Conservation (phyloP, 2,113 vertebrate genomes). For the Amphiprion percula region DNA sequence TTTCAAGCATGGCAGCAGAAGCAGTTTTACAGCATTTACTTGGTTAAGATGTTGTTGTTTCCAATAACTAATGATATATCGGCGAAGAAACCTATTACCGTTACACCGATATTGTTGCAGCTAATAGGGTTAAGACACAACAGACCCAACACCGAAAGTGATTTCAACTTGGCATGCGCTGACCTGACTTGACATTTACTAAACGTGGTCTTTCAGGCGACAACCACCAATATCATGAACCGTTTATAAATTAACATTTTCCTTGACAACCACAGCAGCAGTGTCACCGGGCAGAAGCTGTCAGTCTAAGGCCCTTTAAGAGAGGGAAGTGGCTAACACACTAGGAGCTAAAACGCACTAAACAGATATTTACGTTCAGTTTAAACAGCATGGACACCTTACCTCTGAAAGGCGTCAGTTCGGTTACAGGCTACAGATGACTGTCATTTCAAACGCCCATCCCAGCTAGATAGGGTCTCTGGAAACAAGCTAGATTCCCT, state of each 20-base stretch:
- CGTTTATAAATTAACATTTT: not conserved
- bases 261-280: conserved; percentile 38
- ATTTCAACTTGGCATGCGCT: conserved; percentile 6
- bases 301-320: conserved; percentile 62
- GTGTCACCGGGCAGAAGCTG: conserved; percentile 53
- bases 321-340: conserved; percentile 61
- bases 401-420: conserved; percentile 59
- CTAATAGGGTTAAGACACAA: not conserved
- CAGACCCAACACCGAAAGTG: not conserved
- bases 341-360: conserved; percentile 40
- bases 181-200: not conserved
- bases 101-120: no score
- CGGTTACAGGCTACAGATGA: conserved; percentile 15
- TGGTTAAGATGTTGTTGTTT: not conserved
- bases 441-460: conserved; percentile 65
- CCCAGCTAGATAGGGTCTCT: conserved; percentile 15
- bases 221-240: not conserved
- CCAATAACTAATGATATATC: not conserved
- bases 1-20: conserved; percentile 2
- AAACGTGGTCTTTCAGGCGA: not conserved
- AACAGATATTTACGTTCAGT: not conserved
- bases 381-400: conserved; percentile 11
- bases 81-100: no score
- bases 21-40: no score
- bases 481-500: conserved; percentile 36